phyloP scores from a whole-genome alignment of 2,888 invertebrate species.

The Scaptomyza reducta region DNA sequence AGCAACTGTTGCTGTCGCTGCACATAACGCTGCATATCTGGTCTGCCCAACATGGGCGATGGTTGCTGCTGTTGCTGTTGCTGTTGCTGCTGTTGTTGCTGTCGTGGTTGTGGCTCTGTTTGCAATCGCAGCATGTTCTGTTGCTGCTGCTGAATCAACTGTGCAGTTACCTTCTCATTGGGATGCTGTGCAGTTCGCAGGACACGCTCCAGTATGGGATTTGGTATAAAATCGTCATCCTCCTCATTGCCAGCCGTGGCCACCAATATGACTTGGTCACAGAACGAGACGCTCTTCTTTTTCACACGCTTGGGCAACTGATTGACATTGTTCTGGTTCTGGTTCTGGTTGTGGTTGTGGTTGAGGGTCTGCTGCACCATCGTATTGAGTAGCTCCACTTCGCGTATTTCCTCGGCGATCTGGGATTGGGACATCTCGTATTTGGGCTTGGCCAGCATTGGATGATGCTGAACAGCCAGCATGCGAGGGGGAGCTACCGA shows the following conservation, averaged over 20 bases:
- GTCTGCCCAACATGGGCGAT: slow-evolving; percentile 76
- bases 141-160: slow-evolving; percentile 86
- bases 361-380: slow-evolving; percentile 85
- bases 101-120: slow-evolving; percentile 82
- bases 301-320: slow-evolving; percentile 87
- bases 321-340: slow-evolving; percentile 51
- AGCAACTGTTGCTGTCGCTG: slow-evolving; percentile 80
- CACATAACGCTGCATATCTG: slow-evolving; percentile 82
- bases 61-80: slow-evolving; percentile 60
- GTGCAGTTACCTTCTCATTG: slow-evolving; percentile 83
- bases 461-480: slow-evolving; percentile 4
- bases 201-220: slow-evolving; percentile 94
- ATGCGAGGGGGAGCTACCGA: slow-evolving; percentile 57
- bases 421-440: slow-evolving; percentile 85
- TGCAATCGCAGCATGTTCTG: slow-evolving; percentile 85
- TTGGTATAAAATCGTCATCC: slow-evolving; percentile 95
- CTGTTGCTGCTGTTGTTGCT: slow-evolving; percentile 66
- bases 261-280: slow-evolving; percentile 96
- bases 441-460: slow-evolving; percentile 79
- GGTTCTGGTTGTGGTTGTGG: slow-evolving; percentile 61
- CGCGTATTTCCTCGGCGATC: slow-evolving; percentile 86
- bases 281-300: slow-evolving; percentile 97
- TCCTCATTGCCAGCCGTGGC: slow-evolving; percentile 97
- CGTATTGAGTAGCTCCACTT: slow-evolving; percentile 86
- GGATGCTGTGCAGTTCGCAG: slow-evolving; percentile 91